Conservation (phyloP, 23 tunicate species). For the Phallusia fumigata region DNA sequence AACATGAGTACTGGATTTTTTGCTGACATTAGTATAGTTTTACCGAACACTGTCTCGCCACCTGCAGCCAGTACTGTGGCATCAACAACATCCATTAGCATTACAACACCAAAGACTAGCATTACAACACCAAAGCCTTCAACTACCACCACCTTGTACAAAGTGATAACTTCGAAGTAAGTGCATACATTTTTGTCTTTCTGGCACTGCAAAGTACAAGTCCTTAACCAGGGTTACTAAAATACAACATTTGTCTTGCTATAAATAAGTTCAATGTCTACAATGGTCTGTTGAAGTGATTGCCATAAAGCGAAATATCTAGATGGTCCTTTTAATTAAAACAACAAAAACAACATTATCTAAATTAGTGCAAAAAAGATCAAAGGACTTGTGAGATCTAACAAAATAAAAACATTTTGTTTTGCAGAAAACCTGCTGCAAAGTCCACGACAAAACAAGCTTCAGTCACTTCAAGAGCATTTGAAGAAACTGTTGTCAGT, state of each 20-base stretch:
- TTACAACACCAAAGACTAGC: slow-evolving; percentile 16
- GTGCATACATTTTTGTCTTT: neutral
- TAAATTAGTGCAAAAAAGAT: too few relatives aligned
- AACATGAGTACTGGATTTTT: slow-evolving; percentile 4
- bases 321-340: too few relatives aligned
- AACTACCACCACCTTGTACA: neutral
- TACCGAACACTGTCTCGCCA: neutral
- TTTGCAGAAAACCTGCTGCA: neutral
- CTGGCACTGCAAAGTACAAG: neutral
- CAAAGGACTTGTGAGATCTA: too few relatives aligned
- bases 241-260: too few relatives aligned
- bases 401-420: neutral
- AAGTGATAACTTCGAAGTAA: neutral
- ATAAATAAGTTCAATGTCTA: too few relatives aligned
- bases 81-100: slow-evolving; percentile 13
- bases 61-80: neutral
- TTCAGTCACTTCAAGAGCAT: neutral
- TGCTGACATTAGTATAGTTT: slow-evolving; percentile 9
- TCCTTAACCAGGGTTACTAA: too few relatives aligned
- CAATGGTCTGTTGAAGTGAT: too few relatives aligned
- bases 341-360: too few relatives aligned
- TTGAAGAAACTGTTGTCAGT: neutral
- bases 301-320: too few relatives aligned
- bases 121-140: slow-evolving; percentile 7
- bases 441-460: neutral